Evolutionary conservation across 2,113 vertebrate genomes (phyloP), one percentile per base, ranked within the genome.

Genomic region (Vicugna pacos): DNA sequence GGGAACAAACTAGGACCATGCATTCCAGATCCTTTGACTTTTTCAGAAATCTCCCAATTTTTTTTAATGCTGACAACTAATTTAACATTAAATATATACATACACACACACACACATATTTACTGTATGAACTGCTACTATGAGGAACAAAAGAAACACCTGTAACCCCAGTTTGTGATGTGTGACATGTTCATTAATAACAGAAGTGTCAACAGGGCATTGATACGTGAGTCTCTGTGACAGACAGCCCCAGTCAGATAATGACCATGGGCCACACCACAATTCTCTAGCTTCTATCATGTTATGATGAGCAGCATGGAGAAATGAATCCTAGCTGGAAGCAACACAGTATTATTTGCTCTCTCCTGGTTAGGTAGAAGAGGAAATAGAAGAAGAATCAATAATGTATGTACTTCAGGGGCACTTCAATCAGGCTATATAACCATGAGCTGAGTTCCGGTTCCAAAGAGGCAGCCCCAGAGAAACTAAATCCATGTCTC

Each of bases 401-500:
- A 7, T 85, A 58, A 80, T 14, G 2, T 26, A 64, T 84, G 2
- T 26, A 64, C 80, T 90, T 93, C 75, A 89, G 52, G 52, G n/a
- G 20, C 14, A 70, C 2, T 46, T 86, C 26, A 89, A 24, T 67
- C 3, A 94, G 32, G 32, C 38, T 92, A 72, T n/a, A 35, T 11
- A 93, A 50, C 48, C 5, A 79, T 16, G 48, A 93, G 42, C 13
- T 48, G 62, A 82, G 86, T 65, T 94, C 80, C 77, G 15, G 12
- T 89, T 72, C 22, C 32, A 46, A 86, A 85, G 28, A 76, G 42
- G 20, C 11, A 88, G 54, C 32, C 12, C 60, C 30, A 75, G 54
- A 94, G 58, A 97, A 75, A 84, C 9, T 73, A 75, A 89, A 65
- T 91, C 52, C 15, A 2, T 88, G 35, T 89, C 35, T 93, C 46